Base-by-base conservation (phyloP, 2,797 vertebrate species). In the Dendrocincla fuliginosa region DNA sequence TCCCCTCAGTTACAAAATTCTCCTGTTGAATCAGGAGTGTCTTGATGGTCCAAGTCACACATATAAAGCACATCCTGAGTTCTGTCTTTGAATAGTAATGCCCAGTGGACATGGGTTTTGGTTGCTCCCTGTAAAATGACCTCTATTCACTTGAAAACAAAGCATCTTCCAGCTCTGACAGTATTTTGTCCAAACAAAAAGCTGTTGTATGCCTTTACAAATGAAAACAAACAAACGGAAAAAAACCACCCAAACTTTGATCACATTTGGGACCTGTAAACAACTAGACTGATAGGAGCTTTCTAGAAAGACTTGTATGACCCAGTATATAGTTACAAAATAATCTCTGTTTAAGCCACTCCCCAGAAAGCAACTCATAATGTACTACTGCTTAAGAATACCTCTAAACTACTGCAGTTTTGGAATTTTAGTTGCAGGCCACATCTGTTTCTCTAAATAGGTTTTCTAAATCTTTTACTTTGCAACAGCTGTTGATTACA, bases 401-500 rank as follows among this genome's bases (percentile, higher is more conserved):
- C 56, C 44, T 87, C 50, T 27, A 27, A 84, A 89, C 27, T 68
- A 27, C 55, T 27, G 75, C 81, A 77, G 41, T 64, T 74, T 39
- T 35, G 28, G 68, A 90, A 85, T 73, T 80, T 56, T 74, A 94
- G 52, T 83, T 89, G 71, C 67, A 91, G 85, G 68, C 44, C 60
- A 74, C 79, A 80, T 78, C 71, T 94, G 49, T 55, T 93, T 91
- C 70, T 56, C 81, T 83, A 82, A 95, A 63, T 83, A 85, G 56
- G 22, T 83, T 89, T 96, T 91, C 64, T 77, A 53, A 91, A 83
- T 87, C 56, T 91, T 85, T 87, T 83, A 56, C 79, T 95, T 94
- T 85, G 60, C 67, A 94, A 70, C 87, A 89, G 90, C 76, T 95
- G 92, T 83, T 95, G 87, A 85, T 94, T 83, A 79, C 60, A 74